Evolutionary conservation across 2,797 vertebrate genomes (phyloP).

Genomic region (Setipinna tenuifilis): DNA sequence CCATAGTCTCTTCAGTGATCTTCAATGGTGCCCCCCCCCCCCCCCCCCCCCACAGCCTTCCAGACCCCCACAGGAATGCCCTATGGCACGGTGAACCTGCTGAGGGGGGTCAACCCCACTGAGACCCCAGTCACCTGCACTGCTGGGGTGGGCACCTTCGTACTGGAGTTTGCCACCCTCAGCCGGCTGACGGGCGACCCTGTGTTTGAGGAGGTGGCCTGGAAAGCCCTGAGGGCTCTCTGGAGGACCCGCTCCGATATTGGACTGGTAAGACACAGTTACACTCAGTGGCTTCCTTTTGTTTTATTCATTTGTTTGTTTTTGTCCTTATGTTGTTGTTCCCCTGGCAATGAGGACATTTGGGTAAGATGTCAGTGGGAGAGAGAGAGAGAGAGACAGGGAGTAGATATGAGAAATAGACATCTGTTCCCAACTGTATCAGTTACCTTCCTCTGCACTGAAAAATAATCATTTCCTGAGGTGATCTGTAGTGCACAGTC

Average conservation of each 20-base stretch:
- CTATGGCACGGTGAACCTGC: slow-evolving; percentile 93
- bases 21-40: background rate
- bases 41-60: slow-evolving; percentile 79
- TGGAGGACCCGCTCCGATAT: slow-evolving; percentile 94
- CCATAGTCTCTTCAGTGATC: background rate
- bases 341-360: too few relatives aligned
- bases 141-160: slow-evolving; percentile 94
- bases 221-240: slow-evolving; percentile 83
- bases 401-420: too few relatives aligned
- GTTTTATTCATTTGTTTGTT: too few relatives aligned
- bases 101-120: slow-evolving; percentile 86
- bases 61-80: slow-evolving; percentile 95
- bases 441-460: background rate
- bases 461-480: background rate
- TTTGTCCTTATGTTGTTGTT: too few relatives aligned
- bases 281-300: too few relatives aligned
- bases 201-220: slow-evolving; percentile 83
- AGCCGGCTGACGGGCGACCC: slow-evolving; percentile 92
- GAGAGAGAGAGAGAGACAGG: too few relatives aligned
- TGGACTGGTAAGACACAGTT: slow-evolving; percentile 82
- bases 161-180: slow-evolving; percentile 92
- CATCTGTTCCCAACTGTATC: background rate
- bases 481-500: background rate
- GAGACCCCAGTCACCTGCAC: slow-evolving; percentile 96
- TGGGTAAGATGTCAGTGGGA: too few relatives aligned